These are phyloP conservation scores for Cyclophora punctaria DNA, from an alignment of 2,888 invertebrate species.

Conservation along the genomic window DNA sequence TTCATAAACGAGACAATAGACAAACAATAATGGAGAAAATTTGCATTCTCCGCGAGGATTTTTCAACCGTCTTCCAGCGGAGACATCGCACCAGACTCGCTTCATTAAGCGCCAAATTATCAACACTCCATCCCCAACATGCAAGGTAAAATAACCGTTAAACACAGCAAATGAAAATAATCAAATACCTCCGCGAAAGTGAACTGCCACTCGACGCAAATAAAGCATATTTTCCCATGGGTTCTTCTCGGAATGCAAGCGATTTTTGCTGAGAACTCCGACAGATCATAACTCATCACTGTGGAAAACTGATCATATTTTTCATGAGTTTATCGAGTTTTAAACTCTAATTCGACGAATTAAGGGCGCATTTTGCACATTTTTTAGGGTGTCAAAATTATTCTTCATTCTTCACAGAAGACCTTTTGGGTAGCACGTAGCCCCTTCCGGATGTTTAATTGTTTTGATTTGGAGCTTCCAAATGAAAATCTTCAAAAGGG, in stretches of 20 bases:
- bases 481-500: constrained; percentile 45
- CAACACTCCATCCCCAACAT: constrained; percentile 50
- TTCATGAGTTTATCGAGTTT: constrained; percentile 19
- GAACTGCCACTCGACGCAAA: constrained; percentile 27
- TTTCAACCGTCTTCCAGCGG: constrained; percentile 61
- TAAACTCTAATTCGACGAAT: constrained; percentile 9
- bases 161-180: constrained; percentile 29
- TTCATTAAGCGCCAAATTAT: constrained; percentile 73
- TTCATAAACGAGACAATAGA: constrained; percentile 66
- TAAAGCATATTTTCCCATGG: constrained; percentile 48
- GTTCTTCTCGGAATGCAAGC: constrained; percentile 34
- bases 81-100: constrained; percentile 56
- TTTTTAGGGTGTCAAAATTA: constrained; percentile 21
- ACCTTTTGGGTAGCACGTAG: constrained; percentile 49
- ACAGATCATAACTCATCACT: constrained; percentile 60
- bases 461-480: constrained; percentile 63
- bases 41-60: constrained; percentile 62
- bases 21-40: constrained; percentile 69
- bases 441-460: constrained; percentile 59
- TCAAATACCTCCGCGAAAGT: constrained; percentile 25
- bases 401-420: constrained; percentile 47
- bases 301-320: constrained; percentile 43
- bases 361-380: constrained; percentile 4
- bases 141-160: constrained; percentile 61
- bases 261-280: constrained; percentile 48